These are phyloP conservation scores for Nanorana parkeri DNA, from an alignment of 2,113 vertebrate genomes.

Conservation along the genomic window DNA sequence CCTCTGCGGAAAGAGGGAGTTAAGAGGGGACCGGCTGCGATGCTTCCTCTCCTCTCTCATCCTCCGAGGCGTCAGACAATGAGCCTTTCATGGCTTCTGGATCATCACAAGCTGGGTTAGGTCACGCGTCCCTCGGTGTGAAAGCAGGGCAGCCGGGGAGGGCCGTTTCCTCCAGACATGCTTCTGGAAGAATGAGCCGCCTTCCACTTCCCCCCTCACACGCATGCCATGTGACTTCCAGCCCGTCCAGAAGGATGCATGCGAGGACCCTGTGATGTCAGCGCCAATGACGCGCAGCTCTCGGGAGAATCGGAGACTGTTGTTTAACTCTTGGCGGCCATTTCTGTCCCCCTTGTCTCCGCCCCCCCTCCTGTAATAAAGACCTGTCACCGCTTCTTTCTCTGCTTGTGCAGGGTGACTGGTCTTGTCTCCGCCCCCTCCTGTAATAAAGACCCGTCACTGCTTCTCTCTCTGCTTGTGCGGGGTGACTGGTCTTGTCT, in stretches of 20 bases:
- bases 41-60: neutral
- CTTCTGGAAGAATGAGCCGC: neutral
- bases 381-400: too few species aligned
- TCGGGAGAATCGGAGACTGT: too few species aligned
- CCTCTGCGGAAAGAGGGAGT: neutral
- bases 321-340: neutral
- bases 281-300: neutral
- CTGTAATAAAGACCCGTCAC: too few species aligned
- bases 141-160: slow-evolving; percentile 2
- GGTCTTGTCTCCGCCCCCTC: too few species aligned
- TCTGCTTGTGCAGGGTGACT: too few species aligned
- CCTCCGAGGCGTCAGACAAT: slow-evolving; percentile 25
- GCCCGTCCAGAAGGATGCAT: neutral
- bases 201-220: neutral
- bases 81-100: neutral
- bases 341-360: neutral
- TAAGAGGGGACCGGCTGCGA: neutral
- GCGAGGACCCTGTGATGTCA: too few species aligned
- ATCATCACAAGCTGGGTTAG: slow-evolving; percentile 2
- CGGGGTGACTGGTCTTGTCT: too few species aligned
- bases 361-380: too few species aligned
- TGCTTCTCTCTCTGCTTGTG: too few species aligned
- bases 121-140: neutral
- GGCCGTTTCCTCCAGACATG: slow-evolving; percentile 36
- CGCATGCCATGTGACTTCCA: slow-evolving; percentile 1